Base-by-base conservation (phyloP, 2,113 vertebrate species). In the Monarcha castaneiventris region DNA sequence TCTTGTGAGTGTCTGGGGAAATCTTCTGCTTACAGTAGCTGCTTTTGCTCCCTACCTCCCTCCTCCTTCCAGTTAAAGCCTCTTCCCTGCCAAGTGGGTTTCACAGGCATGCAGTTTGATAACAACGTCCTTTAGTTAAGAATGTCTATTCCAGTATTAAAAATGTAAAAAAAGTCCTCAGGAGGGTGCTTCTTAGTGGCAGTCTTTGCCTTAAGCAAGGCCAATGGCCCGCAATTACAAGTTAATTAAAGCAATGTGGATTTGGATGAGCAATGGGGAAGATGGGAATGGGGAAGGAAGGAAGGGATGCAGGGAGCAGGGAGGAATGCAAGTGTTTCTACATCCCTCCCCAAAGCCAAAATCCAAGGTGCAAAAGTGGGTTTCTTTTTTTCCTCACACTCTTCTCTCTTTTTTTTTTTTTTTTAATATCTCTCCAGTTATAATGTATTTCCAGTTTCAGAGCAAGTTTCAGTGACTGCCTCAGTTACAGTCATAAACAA, bases 401-500 rank as follows among this genome's bases (percentile, higher is more conserved):
- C 69, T 69, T 84, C 37, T 37, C 43, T 35, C 27, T 71, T 72
- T 64, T 30, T 21, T 52, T 52, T 37, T 55, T 63, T 29, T 83
- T 72, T 51, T 54, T 32, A 77, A 43, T 78, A 66, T 94, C 66
- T 97, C 93, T 97, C 95, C 94, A 90, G 92, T 97, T 97, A 86
- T 75, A 90, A 49, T 25, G 30, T 66, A 91, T 80, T 98, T 99
- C 98, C 98, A 98, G 98, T 98, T 97, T 95, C 55, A 90, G 90
- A 97, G 94, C 93, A 87, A 94, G 90, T 87, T 95, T 91, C 87
- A 71, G 78, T 27, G 62, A 81, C 87, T 77, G 82, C 84, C 87
- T 99, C 99, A 99, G 97, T 99, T 99, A 98, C 99, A 99, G 98
- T 99, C 99, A 84, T 99, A 99, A 97, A 99, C 99, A 97, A 99